phyloP scores from a whole-genome alignment of 2,797 vertebrate species.

The Sebastes oblongus region DNA sequence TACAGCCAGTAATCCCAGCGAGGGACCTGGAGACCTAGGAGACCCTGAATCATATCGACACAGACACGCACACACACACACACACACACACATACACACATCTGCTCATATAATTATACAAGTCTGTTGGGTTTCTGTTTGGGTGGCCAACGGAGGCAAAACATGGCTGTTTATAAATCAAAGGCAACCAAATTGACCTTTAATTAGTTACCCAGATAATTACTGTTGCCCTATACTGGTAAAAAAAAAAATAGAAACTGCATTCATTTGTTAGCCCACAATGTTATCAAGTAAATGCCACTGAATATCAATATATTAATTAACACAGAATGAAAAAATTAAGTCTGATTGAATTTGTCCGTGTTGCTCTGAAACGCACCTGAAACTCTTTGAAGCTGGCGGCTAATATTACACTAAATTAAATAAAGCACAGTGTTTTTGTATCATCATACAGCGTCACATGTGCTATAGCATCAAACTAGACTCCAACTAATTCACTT shows the following conservation, averaged over 20 bases:
- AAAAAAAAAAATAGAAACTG: not conserved
- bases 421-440: slow-evolving; percentile 13
- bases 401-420: not conserved
- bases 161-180: slow-evolving; percentile 11
- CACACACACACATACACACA: not conserved
- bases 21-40: slow-evolving; percentile 34
- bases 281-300: not conserved
- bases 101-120: not conserved
- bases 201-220: slow-evolving; percentile 25
- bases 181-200: slow-evolving; percentile 7
- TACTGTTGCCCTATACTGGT: not conserved
- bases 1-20: slow-evolving; percentile 46
- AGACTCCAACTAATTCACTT: slow-evolving; percentile 69
- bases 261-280: not conserved
- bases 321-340: not conserved
- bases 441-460: not conserved
- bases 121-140: not conserved
- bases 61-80: not conserved
- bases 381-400: not conserved
- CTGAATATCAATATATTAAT: not conserved
- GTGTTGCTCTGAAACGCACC: not conserved
- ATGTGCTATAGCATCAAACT: slow-evolving; percentile 32
- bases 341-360: not conserved
- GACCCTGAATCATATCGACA: slow-evolving; percentile 16
- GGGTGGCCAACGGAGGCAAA: not conserved